Conservation (phyloP, 1,140 invertebrate genomes). For the Carposina sasakii region DNA sequence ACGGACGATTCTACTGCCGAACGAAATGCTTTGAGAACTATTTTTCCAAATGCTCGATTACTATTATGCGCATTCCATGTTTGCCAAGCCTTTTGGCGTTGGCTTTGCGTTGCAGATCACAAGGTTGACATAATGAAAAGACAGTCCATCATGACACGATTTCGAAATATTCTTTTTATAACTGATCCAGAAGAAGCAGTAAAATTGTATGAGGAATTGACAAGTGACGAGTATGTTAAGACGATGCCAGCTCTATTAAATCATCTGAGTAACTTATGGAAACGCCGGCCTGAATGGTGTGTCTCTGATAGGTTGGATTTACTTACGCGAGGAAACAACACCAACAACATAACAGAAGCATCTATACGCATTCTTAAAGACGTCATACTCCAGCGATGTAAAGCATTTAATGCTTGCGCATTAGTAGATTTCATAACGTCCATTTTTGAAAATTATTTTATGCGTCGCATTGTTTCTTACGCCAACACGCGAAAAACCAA, state of each 20-base stretch:
- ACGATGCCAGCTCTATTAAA: too few relatives aligned
- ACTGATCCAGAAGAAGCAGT: too few relatives aligned
- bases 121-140: too few relatives aligned
- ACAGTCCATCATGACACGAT: too few relatives aligned
- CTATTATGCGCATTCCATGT: conserved; percentile 13
- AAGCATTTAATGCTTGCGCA: conserved; percentile 8
- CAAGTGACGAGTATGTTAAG: too few relatives aligned
- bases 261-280: conserved; percentile 7
- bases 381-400: conserved; percentile 6
- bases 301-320: background rate
- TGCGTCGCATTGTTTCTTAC: too few relatives aligned
- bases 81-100: conserved; percentile 13
- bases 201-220: too few relatives aligned
- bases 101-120: too few relatives aligned
- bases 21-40: conserved; percentile 9
- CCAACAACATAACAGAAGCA: background rate
- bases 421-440: conserved; percentile 8
- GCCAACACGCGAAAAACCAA: too few relatives aligned
- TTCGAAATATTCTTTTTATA: too few relatives aligned
- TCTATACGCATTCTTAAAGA: conserved; percentile 8
- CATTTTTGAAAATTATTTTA: conserved; percentile 10
- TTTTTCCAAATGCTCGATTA: conserved; percentile 11
- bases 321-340: conserved; percentile 7
- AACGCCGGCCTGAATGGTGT: conserved; percentile 6
- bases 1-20: conserved; percentile 12